These are phyloP conservation scores for Micronycteris hirsuta DNA, from an alignment of 2,113 vertebrate genomes.

Conservation along the genomic window DNA sequence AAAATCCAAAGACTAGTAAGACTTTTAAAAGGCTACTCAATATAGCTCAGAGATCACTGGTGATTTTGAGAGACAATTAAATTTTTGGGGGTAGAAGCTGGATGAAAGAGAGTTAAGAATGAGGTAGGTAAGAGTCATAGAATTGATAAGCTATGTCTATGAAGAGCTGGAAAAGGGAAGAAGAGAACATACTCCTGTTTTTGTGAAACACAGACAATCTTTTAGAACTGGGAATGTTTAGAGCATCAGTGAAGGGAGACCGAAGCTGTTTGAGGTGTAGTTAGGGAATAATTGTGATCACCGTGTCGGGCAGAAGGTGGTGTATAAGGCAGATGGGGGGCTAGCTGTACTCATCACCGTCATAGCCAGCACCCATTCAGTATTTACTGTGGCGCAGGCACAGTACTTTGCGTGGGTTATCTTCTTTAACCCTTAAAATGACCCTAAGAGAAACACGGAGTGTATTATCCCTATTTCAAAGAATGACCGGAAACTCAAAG, in stretches of 20 bases:
- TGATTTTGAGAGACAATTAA: background rate
- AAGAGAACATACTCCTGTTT: background rate
- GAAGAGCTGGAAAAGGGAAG: background rate
- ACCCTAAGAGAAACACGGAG: background rate
- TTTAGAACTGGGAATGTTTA: background rate
- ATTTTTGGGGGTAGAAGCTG: background rate
- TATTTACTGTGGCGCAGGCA: background rate
- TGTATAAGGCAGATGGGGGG: background rate
- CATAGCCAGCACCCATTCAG: background rate
- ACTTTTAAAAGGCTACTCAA: background rate
- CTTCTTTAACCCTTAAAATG: conserved; percentile 16
- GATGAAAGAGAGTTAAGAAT: background rate
- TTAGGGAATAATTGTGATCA: background rate
- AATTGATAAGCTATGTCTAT: background rate
- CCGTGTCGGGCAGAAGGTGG: background rate
- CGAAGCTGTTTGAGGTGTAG: background rate
- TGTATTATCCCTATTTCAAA: background rate
- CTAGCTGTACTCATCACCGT: background rate
- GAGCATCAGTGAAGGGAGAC: background rate
- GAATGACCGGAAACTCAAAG: background rate
- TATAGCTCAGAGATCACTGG: background rate
- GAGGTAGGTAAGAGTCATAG: background rate
- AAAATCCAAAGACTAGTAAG: background rate
- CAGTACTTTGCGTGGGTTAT: background rate
- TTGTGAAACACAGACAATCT: background rate